Percentiles rank a stretch among this genome's conserved stretches.
These are phyloP conservation scores for Catharus ustulatus DNA, from an alignment of 2,797 vertebrate genomes.

Conservation along the genomic window DNA sequence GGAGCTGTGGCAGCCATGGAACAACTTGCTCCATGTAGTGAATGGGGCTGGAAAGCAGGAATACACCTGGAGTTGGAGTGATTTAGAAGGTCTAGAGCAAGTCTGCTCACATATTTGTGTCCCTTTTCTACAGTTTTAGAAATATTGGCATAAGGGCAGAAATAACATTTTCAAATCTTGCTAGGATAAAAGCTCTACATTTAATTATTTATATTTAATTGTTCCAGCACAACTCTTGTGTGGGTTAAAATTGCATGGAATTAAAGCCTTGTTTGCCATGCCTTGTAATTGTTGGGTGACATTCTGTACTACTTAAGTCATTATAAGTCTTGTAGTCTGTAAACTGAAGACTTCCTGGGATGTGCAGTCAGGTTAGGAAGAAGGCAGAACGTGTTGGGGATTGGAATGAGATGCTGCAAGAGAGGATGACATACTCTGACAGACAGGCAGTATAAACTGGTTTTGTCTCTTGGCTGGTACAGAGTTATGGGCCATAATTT, in stretches of 20 bases:
- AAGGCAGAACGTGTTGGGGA: background rate
- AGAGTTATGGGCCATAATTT: background rate
- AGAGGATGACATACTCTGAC: background rate
- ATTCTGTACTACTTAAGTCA: conserved; percentile 4
- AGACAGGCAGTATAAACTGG: background rate
- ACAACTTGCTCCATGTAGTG: background rate
- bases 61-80: background rate
- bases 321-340: background rate
- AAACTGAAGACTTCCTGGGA: background rate
- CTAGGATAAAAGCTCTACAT: background rate
- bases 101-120: background rate
- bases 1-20: background rate
- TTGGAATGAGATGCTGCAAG: background rate
- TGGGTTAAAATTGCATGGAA: background rate
- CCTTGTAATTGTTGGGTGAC: background rate
- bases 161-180: background rate
- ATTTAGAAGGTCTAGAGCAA: background rate
- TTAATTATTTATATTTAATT: conserved; percentile 20
- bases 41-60: background rate
- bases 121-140: background rate
- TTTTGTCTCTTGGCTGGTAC: background rate
- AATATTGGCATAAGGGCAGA: background rate
- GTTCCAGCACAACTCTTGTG: background rate
- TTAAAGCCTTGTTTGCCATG: background rate
- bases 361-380: background rate